Evolutionary conservation across 2,888 invertebrate genomes (phyloP).

Genomic region (Euclidia mi): DNA sequence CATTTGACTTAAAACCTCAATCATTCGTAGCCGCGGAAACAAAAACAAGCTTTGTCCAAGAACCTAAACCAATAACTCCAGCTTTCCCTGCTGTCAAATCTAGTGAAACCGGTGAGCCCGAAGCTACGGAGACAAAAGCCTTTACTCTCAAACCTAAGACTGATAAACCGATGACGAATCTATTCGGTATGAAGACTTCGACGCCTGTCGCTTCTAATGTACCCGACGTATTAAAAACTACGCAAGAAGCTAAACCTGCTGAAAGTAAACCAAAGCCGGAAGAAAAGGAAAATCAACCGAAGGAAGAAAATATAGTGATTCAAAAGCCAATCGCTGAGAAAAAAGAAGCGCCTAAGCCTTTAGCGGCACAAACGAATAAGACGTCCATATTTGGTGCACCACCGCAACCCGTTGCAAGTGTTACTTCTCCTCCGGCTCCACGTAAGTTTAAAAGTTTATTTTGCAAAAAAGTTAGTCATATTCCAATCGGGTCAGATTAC

Average conservation of each 20-base stretch:
- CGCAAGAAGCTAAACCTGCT: conserved; percentile 61
- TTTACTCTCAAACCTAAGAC: conserved; percentile 56
- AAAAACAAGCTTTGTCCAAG: conserved; percentile 29
- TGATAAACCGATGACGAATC: conserved; percentile 70
- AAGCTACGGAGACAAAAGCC: conserved; percentile 53
- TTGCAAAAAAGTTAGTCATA: not conserved
- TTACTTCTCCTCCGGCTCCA: conserved; percentile 34
- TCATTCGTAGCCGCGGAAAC: conserved; percentile 20
- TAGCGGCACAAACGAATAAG: conserved; percentile 58
- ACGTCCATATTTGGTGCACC: conserved; percentile 42
- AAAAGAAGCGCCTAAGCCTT: conserved; percentile 66
- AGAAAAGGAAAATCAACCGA: conserved; percentile 72
- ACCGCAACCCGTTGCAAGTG: conserved; percentile 50
- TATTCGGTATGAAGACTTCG: conserved; percentile 70
- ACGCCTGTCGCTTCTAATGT: conserved; percentile 59
- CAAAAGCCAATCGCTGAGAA: conserved; percentile 50
- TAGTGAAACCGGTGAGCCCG: conserved; percentile 80
- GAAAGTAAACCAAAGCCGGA: conserved; percentile 57
- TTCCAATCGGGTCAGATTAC: too few relatives aligned
- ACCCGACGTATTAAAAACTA: conserved; percentile 67
- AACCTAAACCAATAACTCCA: conserved; percentile 36
- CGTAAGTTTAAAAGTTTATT: conserved; percentile 49
- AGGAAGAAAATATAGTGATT: conserved; percentile 51
- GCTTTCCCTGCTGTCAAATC: conserved; percentile 59
- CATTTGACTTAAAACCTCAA: conserved; percentile 17